These are phyloP conservation scores for Caenorhabditis inopinata DNA, from an alignment of 1,140 invertebrate genomes.

Conservation along the genomic window DNA sequence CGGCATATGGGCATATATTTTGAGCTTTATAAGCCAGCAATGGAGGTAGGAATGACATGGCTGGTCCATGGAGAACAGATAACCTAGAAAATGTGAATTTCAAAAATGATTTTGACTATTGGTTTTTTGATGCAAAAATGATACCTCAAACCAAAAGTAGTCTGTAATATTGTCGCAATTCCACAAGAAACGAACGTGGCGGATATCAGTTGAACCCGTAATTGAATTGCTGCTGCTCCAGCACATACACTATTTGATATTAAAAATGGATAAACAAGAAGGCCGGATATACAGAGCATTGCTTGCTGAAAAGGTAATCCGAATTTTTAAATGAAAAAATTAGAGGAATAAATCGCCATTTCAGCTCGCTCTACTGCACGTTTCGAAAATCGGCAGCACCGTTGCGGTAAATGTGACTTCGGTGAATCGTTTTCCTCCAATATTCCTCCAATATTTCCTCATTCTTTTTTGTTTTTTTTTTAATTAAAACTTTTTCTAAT, in stretches of 20 bases:
- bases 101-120: neutral
- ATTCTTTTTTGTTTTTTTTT: too few relatives aligned
- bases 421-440: too few relatives aligned
- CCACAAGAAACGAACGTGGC: slow-evolving; percentile 50
- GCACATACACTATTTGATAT: slow-evolving; percentile 46
- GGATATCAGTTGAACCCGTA: slow-evolving; percentile 48
- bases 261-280: slow-evolving; percentile 47
- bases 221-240: slow-evolving; percentile 21
- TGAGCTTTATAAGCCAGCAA: slow-evolving; percentile 40
- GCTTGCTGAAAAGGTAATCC: slow-evolving; percentile 38
- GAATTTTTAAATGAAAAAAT: neutral
- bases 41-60: slow-evolving; percentile 50
- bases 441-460: too few relatives aligned
- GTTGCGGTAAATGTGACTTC: too few relatives aligned
- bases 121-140: neutral
- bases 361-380: neutral
- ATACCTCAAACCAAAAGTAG: neutral
- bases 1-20: slow-evolving; percentile 9
- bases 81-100: slow-evolving; percentile 32
- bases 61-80: slow-evolving; percentile 47
- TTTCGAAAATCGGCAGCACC: neutral
- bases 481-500: too few relatives aligned
- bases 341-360: too few relatives aligned
- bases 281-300: slow-evolving; percentile 48
- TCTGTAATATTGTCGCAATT: slow-evolving; percentile 45